Evolutionary conservation across 2,888 invertebrate species (phyloP), one percentile per base, ranked within the genome.

Genomic region (Hyposoter dolosus): DNA sequence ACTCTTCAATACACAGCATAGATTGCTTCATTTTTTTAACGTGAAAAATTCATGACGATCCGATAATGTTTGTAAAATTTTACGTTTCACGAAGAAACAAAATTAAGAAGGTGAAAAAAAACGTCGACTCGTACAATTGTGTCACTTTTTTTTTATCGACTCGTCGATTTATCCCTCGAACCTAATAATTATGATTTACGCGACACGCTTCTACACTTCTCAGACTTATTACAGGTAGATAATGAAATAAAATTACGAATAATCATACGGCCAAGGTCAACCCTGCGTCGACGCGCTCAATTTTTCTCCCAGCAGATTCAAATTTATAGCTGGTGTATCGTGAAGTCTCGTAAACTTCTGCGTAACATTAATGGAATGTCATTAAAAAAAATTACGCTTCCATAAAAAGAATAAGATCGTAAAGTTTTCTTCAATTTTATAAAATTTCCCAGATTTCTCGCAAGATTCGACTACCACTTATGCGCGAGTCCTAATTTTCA

Each of bases 141-240:
- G 35, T n/a, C 40, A 12, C 53, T 12, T 47, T 76, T 76, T 82
- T 40, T 87, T 88, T 86, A 88, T 89, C 86, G 88, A 85, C 84
- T 86, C 86, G 86, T 86, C 87, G 88, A 88, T 88, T 88, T 68
- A 88, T 86, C 74, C 84, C 85, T 43, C 68, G 50, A 76, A 85
- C 35, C 35, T 28, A 63, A 71, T 53, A 81, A 84, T 77, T 66
- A 65, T 77, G 88, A 89, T 89, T 90, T 88, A 89, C 90, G 87
- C 88, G 88, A 88, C 86, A 71, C 71, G 87, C 79, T 88, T 88
- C 40, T 10, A 15, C 60, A 83, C 81, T 88, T 82, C 23, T 68
- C 74, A 84, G 68, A 71, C 78, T 86, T 85, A 77, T 83, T 78
- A 78, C 80, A 76, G 71, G 50, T 35, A 71, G 83, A 84, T 69